Base-by-base conservation (phyloP, 1,140 invertebrate species). In the Battus philenor region DNA sequence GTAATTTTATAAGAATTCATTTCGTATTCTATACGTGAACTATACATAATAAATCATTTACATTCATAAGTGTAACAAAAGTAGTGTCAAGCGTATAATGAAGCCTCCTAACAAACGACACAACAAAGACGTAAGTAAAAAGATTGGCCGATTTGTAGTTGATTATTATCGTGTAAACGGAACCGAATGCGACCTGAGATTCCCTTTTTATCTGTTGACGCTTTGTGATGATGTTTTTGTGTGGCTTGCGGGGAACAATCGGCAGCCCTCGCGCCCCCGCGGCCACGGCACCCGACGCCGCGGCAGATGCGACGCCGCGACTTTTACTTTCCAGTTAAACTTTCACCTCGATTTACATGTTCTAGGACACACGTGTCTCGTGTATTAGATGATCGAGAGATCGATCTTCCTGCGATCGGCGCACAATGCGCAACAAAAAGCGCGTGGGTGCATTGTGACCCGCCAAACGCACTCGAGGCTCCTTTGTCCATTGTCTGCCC, bases 271-370 rank as follows among this genome's bases (percentile, higher is more conserved):
- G 55, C 59, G 41, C 58, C 56, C 50, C 50, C 63, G 55, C 63
- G 43, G 53, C 65, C 54, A 54, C 72, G 76, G 69, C 74, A 73
- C 69, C 58, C 52, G 61, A 71, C 69, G 70, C 63, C 53, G 17
- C 60, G 51, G 61, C 72, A 75, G 73, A 68, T 77, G 74, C 62
- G 65, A 39, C 53, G 49, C 53, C 53, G 50, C 53, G 68, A 78
- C 78, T 84, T 80, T 84, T 80, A 80, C 80, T 84, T 84, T 70
- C 61, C 62, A 47, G 30, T 54, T 82, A 68, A 84, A 84, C 80
- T 84, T 84, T 84, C 80, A 85, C 80, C 78, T 85, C 67, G 65
- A 77, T 81, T 79, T 76, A 80, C 75, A 79, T 78, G 68, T 67
- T 67, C 59, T 59, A 59, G 56, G 58, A 47, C 20, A 73, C 70